Conservation (phyloP, 2,888 invertebrate genomes). For the Drosophila villosipedis region DNA sequence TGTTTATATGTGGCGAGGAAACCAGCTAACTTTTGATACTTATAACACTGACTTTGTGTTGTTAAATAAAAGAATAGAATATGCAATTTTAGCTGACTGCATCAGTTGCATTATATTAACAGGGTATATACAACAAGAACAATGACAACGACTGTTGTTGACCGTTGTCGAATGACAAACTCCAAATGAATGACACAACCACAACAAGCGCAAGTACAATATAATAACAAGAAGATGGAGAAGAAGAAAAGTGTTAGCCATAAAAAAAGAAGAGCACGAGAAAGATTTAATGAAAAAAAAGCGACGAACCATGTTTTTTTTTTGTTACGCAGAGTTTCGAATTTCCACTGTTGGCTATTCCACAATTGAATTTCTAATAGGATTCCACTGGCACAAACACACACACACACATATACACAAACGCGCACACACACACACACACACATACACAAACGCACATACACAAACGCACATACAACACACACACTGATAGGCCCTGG, state of each 20-base stretch:
- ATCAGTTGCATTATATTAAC: not conserved
- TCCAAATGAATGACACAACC: slow-evolving; percentile 39
- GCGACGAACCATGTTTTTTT: slow-evolving; percentile 18
- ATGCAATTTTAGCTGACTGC: not conserved
- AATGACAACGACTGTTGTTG: slow-evolving; percentile 44
- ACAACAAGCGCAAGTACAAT: slow-evolving; percentile 17
- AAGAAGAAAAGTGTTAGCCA: slow-evolving; percentile 12
- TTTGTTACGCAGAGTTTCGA: slow-evolving; percentile 21
- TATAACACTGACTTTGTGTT: not conserved
- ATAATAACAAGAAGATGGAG: slow-evolving; percentile 15
- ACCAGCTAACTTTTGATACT: not conserved
- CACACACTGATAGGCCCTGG: slow-evolving; percentile 1
- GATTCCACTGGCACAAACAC: slow-evolving; percentile 30
- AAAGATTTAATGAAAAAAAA: slow-evolving; percentile 62
- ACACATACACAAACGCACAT: not conserved
- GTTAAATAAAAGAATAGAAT: not conserved
- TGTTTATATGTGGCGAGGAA: not conserved
- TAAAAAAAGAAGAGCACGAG: slow-evolving; percentile 11
- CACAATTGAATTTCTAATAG: slow-evolving; percentile 79
- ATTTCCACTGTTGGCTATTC: slow-evolving; percentile 29
- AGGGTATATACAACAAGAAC: slow-evolving; percentile 33
- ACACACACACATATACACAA: too few species aligned
- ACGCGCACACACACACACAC: slow-evolving; percentile 8
- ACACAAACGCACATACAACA: slow-evolving; percentile 5
- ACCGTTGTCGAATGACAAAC: slow-evolving; percentile 45